These are phyloP conservation scores for Protobothrops mucrosquamatus DNA, from an alignment of 2,113 vertebrate species.

Conservation along the genomic window DNA sequence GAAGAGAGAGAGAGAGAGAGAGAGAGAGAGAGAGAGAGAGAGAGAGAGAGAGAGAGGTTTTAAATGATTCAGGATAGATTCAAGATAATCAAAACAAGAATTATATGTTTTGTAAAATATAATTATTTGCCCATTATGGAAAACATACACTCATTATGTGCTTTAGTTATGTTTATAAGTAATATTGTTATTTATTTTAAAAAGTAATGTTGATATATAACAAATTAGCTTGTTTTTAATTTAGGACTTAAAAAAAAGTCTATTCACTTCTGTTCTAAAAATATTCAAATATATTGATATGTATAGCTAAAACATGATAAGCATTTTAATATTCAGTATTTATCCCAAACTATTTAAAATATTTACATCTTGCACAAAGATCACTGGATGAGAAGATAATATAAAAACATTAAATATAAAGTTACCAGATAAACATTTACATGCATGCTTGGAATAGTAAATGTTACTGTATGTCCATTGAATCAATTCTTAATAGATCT, in stretches of 20 bases:
- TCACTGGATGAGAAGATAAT: neutral
- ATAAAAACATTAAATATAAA: constrained; percentile 44
- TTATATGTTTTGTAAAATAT: neutral
- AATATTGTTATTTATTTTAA: neutral
- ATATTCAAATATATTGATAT: neutral
- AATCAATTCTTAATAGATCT: constrained; percentile 72
- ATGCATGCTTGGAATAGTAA: constrained; percentile 35
- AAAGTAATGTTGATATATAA: neutral
- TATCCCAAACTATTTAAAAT: constrained; percentile 37
- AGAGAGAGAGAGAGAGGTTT: too few relatives aligned
- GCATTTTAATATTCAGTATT: constrained; percentile 10
- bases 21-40: too few relatives aligned
- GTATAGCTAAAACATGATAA: neutral
- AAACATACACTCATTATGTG: neutral
- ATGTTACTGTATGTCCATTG: constrained; percentile 53
- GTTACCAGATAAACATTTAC: constrained; percentile 50
- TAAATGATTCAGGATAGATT: neutral
- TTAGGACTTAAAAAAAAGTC: neutral
- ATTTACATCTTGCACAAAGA: constrained; percentile 19
- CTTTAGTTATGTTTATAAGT: neutral
- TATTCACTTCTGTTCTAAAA: neutral
- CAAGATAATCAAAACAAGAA: neutral
- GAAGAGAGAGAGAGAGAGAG: neutral
- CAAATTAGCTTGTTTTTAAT: neutral
- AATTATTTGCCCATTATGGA: neutral